Conservation (phyloP, 2,113 vertebrate species). For the Centropus bengalensis region DNA sequence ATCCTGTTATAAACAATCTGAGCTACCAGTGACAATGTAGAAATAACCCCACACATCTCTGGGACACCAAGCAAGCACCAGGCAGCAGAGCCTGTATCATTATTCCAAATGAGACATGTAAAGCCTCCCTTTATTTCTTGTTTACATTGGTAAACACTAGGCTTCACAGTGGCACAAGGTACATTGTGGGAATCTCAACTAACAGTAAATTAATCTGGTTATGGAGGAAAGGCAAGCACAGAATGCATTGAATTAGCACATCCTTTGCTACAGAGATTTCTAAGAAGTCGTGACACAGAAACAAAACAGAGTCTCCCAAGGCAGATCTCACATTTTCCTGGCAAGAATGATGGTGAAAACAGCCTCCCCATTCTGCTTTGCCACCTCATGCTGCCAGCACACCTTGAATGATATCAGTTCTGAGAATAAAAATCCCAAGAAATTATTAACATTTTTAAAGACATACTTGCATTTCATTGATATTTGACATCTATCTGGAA, state of each 20-base stretch:
- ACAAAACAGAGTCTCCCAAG: neutral
- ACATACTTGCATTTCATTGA: neutral
- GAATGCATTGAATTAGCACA: slow-evolving; percentile 32
- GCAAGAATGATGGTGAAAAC: neutral
- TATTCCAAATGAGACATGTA: slow-evolving; percentile 29
- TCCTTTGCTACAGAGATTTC: slow-evolving; percentile 42
- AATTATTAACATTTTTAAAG: neutral
- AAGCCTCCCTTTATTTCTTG: slow-evolving; percentile 10
- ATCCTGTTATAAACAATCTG: slow-evolving; percentile 2
- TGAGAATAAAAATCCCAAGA: neutral
- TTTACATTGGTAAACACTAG: slow-evolving; percentile 21
- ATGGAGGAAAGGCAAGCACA: slow-evolving; percentile 26
- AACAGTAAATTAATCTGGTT: neutral
- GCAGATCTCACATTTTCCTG: neutral
- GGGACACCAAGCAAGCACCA: neutral
- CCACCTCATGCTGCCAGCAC: neutral
- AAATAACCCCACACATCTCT: neutral
- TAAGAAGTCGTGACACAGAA: slow-evolving; percentile 52
- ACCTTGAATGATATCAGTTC: neutral
- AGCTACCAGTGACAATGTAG: slow-evolving; percentile 1
- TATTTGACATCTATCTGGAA: neutral
- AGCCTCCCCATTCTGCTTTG: neutral
- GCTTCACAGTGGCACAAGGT: neutral
- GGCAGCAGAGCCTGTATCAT: neutral
- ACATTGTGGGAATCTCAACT: slow-evolving; percentile 21